Base-by-base conservation (phyloP, 2,797 vertebrate species). In the Nannoperca australis region DNA sequence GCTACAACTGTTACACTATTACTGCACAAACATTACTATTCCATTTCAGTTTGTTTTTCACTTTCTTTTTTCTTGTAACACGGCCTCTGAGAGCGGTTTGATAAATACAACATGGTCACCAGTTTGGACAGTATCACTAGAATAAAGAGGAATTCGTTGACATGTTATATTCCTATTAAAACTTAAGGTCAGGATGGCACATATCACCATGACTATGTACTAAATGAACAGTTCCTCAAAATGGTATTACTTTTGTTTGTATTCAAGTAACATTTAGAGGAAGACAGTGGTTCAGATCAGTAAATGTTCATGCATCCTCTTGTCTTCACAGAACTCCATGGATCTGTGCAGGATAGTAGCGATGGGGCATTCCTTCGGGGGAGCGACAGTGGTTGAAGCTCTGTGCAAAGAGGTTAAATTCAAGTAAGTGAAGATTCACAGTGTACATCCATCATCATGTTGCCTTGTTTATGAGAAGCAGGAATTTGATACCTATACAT, bases 301-400 rank as follows among this genome's bases (percentile, higher is more conserved):
- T 20, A 7, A 40, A 51, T 4, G 0, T 34, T 10, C 3, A 1
- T 15, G 20, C 12, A 12, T 47, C 24, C 7, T 50, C 15, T 65
- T 3, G 0, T 74, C 40, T 75, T n/a, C 64, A 56, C 89, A 99
- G 98, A 96, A 95, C 82, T 94, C 95, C 76, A 95, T 99, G 88
- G 96, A 99, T 86, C 85, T 95, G 87, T 95, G 95, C 71, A 95
- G 92, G 92, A 94, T 96, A 78, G 96, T 96, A 50, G 88, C 94
- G 44, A 95, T 97, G 83, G 98, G 98, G 12, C 98, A 99, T 93
- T 99, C 98, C 36, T 99, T 99, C 73, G 98, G 98, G 36, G 98
- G 96, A 70, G 97, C 97, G 1, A 98, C 98, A 17, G 96, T 94
- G 76, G 94, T 99, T 32, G 96, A 98, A 87, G 84, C 95, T 79